A percentile compares a stretch with the other conserved stretches of the same genome.
Conservation (phyloP, 1,140 invertebrate genomes). For the Neodiprion virginianus region DNA sequence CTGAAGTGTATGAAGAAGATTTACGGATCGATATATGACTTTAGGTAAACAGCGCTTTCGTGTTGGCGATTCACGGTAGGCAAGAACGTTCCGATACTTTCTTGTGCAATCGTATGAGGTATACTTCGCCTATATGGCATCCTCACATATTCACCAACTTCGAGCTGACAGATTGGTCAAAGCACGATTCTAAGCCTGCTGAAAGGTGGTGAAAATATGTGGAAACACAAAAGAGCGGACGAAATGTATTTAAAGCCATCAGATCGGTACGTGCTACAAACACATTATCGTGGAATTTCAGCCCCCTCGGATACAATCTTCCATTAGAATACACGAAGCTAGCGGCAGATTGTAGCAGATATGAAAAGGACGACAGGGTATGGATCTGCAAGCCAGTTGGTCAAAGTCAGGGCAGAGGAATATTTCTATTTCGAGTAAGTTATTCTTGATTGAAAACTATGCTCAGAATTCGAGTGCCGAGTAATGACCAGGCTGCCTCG, state of each 20-base stretch:
- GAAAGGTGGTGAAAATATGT: no score
- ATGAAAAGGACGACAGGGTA: slow-evolving; percentile 59
- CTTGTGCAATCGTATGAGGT: no score
- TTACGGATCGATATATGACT: slow-evolving; percentile 82
- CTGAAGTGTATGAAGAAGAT: slow-evolving; percentile 82
- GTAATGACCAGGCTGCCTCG: neutral
- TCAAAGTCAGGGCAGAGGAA: slow-evolving; percentile 82
- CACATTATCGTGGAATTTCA: slow-evolving; percentile 48
- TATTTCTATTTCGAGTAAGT: slow-evolving; percentile 80
- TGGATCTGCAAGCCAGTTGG: slow-evolving; percentile 91
- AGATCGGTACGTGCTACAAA: no score
- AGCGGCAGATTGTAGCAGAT: slow-evolving; percentile 74
- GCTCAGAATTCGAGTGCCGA: no score
- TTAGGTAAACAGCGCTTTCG: slow-evolving; percentile 66
- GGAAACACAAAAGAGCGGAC: no score
- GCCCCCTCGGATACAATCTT: slow-evolving; percentile 80
- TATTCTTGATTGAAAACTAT: neutral
- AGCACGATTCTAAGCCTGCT: no score
- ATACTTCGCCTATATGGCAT: no score
- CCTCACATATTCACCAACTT: no score
- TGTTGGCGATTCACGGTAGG: no score
- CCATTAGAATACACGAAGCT: slow-evolving; percentile 86
- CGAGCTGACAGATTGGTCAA: no score
- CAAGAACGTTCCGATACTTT: no score
- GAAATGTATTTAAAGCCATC: no score